These are phyloP conservation scores for Anarsia innoxiella DNA, from an alignment of 2,888 invertebrate genomes.

Conservation along the genomic window DNA sequence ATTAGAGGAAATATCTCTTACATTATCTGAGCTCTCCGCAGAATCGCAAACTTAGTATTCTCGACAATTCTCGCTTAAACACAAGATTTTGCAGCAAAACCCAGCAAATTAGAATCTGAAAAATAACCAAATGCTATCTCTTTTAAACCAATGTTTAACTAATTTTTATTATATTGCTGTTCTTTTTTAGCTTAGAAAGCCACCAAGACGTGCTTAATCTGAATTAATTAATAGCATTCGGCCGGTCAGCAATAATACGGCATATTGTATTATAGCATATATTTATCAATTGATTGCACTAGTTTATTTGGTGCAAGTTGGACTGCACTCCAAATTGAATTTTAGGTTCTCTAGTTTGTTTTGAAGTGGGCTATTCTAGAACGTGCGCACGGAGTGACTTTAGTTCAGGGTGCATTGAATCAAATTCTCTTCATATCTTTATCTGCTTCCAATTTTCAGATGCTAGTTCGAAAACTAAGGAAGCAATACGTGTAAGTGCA, in stretches of 20 bases:
- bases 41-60: background rate
- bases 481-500: too few species aligned
- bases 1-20: background rate
- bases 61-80: background rate
- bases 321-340: background rate
- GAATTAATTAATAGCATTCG: conserved; percentile 4
- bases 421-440: background rate
- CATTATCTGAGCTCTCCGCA: background rate
- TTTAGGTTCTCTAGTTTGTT: background rate
- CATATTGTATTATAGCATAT: conserved; percentile 14
- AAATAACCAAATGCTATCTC: background rate
- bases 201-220: background rate
- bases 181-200: background rate
- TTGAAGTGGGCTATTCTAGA: background rate
- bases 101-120: background rate
- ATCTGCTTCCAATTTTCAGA: background rate
- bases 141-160: background rate
- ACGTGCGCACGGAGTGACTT: too few species aligned
- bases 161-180: background rate
- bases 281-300: conserved; percentile 19
- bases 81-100: background rate
- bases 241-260: conserved; percentile 7
- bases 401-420: background rate
- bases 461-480: background rate
- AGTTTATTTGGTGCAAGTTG: background rate